Base-by-base conservation (phyloP, 2,113 vertebrate genomes). In the Ciconia stormi region DNA sequence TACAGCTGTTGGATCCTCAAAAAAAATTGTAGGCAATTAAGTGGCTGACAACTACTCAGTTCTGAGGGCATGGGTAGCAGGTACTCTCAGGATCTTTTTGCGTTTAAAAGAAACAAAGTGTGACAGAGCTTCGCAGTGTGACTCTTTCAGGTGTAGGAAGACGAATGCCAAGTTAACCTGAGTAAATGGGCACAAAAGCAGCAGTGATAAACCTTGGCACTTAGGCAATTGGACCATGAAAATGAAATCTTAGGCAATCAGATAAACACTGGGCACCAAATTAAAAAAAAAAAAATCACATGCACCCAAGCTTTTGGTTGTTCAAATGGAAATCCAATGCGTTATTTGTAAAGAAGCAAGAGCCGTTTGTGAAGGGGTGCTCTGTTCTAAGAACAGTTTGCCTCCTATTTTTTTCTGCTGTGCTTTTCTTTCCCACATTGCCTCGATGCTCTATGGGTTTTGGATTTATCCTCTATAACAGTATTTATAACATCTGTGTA, bases 131-230 rank as follows among this genome's bases (percentile, higher is more conserved):
- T 65, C 93, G 95, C 72, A 76, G 46, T 62, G 56, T 69, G 91
- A 38, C 59, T 58, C 59, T 82, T 84, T 89, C 56, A 95, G 80
- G 63, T 5, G 1, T 2, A 56, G 59, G 61, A 87, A 65, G 72
- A 70, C 59, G 58, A 89, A 42, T 96, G 93, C 94, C 89, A 92
- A 94, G 83, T 95, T 89, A 95, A 94, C 83, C 77, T 95, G 94
- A 95, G 91, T 92, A 94, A 95, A 72, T 25, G n/a, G 61, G 58
- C 91, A 96, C 89, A 95, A 96, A 97, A 94, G 63, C 65, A 87
- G 78, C 62, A 86, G 79, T 94, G 96, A 96, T 97, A 96, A 97
- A 95, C 77, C 59, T 93, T 79, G 96, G 78, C 76, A 47, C 87
- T 55, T 56, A 38, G n/a, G 89, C 76, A 88, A 5, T 44, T 87